These are phyloP conservation scores for Bombus difficillimus DNA, from an alignment of 1,140 invertebrate genomes.

Conservation along the genomic window DNA sequence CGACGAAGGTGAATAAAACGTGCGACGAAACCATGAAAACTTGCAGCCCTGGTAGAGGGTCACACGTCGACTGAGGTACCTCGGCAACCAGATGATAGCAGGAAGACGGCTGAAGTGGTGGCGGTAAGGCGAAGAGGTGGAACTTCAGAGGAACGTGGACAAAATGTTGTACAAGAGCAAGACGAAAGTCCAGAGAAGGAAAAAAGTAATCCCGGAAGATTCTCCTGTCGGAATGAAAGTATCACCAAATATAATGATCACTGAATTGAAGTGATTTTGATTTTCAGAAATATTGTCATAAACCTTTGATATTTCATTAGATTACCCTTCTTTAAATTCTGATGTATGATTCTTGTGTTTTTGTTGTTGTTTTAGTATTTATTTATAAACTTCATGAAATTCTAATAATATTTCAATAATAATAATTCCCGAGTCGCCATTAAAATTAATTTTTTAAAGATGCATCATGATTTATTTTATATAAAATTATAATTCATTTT, in stretches of 20 bases:
- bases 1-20: neutral
- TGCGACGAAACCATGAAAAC: constrained; percentile 13
- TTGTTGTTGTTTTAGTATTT: neutral
- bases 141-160: neutral
- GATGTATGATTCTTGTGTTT: neutral
- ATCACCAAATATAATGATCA: neutral
- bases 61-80: constrained; percentile 61
- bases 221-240: constrained; percentile 41
- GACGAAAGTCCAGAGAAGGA: neutral
- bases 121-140: constrained; percentile 46
- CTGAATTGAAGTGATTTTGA: constrained; percentile 9
- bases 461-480: neutral
- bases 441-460: neutral
- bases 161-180: neutral
- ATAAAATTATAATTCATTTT: neutral
- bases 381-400: neutral
- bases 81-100: constrained; percentile 50
- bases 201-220: constrained; percentile 5
- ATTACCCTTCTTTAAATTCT: neutral
- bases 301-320: neutral
- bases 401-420: neutral
- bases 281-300: neutral
- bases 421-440: neutral
- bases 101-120: constrained; percentile 43
- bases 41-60: constrained; percentile 55